phyloP scores from a whole-genome alignment of 2,113 vertebrate genomes.

The Haemorhous mexicanus region DNA sequence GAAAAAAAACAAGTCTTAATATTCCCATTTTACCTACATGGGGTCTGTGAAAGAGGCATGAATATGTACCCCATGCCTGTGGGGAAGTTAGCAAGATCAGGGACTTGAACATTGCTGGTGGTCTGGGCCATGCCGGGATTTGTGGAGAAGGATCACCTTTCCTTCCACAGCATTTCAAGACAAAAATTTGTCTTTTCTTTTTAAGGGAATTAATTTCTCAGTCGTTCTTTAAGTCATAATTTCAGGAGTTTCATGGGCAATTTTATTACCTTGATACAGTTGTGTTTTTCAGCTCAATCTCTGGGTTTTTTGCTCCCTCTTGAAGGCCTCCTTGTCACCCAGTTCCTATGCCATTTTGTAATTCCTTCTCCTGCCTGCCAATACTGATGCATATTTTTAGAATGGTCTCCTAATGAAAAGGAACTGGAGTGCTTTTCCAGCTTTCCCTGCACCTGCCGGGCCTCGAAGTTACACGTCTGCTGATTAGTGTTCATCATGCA shows the following conservation, averaged over 20 bases:
- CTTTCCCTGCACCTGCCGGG: neutral
- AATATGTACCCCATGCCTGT: neutral
- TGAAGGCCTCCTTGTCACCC: neutral
- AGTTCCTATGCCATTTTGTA: neutral
- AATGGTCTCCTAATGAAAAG: neutral
- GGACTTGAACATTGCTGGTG: neutral
- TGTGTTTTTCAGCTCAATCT: neutral
- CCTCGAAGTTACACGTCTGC: neutral
- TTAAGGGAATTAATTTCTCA: neutral
- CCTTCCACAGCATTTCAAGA: neutral
- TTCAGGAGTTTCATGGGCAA: neutral
- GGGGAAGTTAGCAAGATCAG: neutral
- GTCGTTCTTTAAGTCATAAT: neutral
- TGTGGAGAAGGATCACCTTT: neutral
- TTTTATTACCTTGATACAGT: neutral
- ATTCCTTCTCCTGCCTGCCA: neutral
- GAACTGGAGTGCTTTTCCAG: neutral
- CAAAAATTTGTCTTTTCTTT: neutral
- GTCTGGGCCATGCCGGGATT: neutral
- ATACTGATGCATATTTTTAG: neutral
- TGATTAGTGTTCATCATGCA: slow-evolving; percentile 22
- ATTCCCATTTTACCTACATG: neutral
- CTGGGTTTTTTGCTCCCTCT: neutral
- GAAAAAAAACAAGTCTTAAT: neutral
- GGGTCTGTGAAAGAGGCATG: neutral